phyloP scores from a whole-genome alignment of 1,140 invertebrate species.

The Paraescarpia echinospica region DNA sequence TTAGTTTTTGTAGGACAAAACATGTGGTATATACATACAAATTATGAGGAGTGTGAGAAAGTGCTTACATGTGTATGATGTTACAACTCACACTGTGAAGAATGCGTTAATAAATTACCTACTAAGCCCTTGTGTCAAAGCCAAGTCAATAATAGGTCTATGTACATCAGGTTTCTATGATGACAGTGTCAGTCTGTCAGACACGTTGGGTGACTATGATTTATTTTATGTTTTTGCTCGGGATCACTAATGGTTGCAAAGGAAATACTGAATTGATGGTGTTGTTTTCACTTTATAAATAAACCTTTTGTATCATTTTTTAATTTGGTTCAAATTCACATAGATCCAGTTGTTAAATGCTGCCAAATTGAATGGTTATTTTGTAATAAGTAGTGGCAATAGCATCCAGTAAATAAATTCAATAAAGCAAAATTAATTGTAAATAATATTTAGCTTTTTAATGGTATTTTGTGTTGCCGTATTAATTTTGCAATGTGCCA shows the following conservation, averaged over 20 bases:
- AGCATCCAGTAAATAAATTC: too few species aligned
- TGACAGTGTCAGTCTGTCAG: neutral
- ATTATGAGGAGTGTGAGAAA: neutral
- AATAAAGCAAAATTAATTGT: too few species aligned
- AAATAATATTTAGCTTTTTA: too few species aligned
- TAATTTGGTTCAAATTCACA: too few species aligned
- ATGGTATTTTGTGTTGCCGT: too few species aligned
- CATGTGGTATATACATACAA: neutral
- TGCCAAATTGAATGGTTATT: too few species aligned
- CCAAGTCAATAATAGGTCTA: neutral
- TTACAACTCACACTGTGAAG: neutral
- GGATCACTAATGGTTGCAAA: neutral
- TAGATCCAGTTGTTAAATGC: too few species aligned
- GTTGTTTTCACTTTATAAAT: too few species aligned
- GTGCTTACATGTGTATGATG: neutral
- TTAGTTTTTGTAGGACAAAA: neutral
- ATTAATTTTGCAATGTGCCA: too few species aligned
- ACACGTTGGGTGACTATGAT: neutral
- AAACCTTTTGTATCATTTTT: too few species aligned
- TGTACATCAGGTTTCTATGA: neutral
- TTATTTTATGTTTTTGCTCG: neutral
- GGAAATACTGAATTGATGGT: neutral
- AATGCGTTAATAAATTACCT: neutral
- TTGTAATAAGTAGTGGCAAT: too few species aligned
- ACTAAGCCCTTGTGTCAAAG: neutral